Evolutionary conservation across 2,113 vertebrate genomes (phyloP).

Genomic region (Melanotaenia duboulayi): DNA sequence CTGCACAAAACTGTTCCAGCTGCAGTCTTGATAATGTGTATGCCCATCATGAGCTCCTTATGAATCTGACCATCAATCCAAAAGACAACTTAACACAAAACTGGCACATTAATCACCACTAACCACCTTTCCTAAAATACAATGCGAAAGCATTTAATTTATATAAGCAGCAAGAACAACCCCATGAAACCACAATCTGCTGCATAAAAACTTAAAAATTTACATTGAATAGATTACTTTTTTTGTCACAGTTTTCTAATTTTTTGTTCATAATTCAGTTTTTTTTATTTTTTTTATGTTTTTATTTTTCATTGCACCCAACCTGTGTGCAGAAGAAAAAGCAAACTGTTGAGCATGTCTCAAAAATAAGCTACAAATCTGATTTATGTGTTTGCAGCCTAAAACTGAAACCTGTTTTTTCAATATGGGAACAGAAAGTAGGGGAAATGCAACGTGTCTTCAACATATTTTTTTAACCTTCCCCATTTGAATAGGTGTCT

Average conservation of each 20-base stretch:
- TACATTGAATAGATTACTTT: not conserved
- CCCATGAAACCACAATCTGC: not conserved
- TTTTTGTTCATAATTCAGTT: no score
- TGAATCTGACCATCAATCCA: not conserved
- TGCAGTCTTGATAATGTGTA: conserved; percentile 1
- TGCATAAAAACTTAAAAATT: not conserved
- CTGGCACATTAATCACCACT: not conserved
- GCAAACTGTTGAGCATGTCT: conserved; percentile 22
- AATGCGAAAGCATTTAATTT: not conserved
- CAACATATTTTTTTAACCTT: conserved; percentile 30
- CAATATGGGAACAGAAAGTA: conserved; percentile 47
- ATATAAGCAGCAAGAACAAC: not conserved
- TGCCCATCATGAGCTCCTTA: not conserved
- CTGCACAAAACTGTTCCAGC: conserved; percentile 39
- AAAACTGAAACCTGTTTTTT: conserved; percentile 46
- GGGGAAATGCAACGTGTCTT: conserved; percentile 42
- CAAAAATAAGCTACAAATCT: conserved; percentile 42
- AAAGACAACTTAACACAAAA: not conserved
- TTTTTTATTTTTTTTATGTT: no score
- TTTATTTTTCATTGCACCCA: not conserved
- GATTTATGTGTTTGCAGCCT: conserved; percentile 32
- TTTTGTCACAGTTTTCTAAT: no score
- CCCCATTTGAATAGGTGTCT: conserved; percentile 47
- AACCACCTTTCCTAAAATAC: not conserved
- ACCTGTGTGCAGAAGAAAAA: not conserved